Evolutionary conservation across 53 echinoderm and acorn worm genomes (phyloP).

Genomic region (Astropecten irregularis): DNA sequence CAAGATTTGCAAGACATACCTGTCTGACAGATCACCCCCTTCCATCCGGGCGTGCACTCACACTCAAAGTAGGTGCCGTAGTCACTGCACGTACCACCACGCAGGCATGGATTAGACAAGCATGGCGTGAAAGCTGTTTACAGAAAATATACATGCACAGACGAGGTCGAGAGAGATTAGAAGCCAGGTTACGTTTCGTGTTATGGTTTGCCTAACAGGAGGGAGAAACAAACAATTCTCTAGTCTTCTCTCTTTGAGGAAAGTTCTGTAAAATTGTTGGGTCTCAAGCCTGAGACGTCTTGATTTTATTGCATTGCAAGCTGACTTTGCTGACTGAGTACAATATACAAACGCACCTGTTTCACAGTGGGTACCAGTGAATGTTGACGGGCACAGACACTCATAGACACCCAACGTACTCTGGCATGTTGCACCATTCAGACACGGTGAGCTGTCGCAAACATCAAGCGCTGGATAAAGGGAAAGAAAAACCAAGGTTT

Average conservation of each 20-base stretch:
- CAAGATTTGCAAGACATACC: slow-evolving; percentile 4
- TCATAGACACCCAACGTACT: neutral
- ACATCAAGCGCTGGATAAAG: slow-evolving; percentile 18
- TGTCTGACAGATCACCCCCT: slow-evolving; percentile 42
- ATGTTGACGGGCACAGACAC: neutral
- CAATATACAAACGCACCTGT: slow-evolving; percentile 59
- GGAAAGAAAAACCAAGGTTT: neutral
- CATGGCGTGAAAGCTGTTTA: slow-evolving; percentile 40
- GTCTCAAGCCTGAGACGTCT: too few species aligned
- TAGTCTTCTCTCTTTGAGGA: too few species aligned
- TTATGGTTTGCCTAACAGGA: neutral
- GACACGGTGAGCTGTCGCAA: slow-evolving; percentile 51
- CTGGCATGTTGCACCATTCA: slow-evolving; percentile 59
- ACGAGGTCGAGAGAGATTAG: neutral
- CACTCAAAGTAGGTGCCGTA: slow-evolving; percentile 40
- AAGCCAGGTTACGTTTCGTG: neutral
- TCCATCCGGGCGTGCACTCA: slow-evolving; percentile 49
- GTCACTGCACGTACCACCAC: slow-evolving; percentile 58
- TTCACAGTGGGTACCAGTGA: slow-evolving; percentile 53
- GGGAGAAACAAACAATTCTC: too few species aligned
- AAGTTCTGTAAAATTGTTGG: too few species aligned
- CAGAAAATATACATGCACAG: neutral
- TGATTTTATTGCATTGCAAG: too few species aligned
- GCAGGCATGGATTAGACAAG: slow-evolving; percentile 32
- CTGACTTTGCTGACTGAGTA: too few species aligned